phyloP scores from a whole-genome alignment of 2,113 vertebrate genomes.

The Misgurnus mizolepis region DNA sequence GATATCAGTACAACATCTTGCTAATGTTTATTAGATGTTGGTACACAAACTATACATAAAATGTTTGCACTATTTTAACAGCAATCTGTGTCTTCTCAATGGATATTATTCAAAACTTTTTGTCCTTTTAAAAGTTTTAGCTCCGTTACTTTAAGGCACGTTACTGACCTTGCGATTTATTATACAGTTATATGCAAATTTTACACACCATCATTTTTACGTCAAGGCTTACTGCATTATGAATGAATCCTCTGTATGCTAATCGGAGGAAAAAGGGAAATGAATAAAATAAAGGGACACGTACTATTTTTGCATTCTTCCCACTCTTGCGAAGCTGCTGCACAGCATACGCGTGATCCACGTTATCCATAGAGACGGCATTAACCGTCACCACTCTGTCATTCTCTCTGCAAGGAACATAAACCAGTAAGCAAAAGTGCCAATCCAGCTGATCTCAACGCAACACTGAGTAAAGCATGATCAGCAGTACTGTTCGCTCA shows the following conservation, averaged over 20 bases:
- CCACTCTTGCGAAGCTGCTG: conserved; percentile 98
- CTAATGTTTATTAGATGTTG: too few relatives aligned
- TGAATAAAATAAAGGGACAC: conserved; percentile 62
- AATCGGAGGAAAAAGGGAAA: background rate
- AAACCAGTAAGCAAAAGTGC: conserved; percentile 28
- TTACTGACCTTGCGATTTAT: background rate
- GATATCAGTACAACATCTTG: too few relatives aligned
- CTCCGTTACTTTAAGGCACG: background rate
- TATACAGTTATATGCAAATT: background rate
- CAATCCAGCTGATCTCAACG: background rate
- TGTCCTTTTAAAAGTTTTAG: too few relatives aligned
- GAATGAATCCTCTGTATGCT: background rate
- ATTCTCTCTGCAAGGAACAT: conserved; percentile 84
- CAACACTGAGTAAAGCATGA: conserved; percentile 1
- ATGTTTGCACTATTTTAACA: too few relatives aligned
- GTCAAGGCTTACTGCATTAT: background rate
- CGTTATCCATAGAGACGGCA: conserved; percentile 98
- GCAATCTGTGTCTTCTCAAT: too few relatives aligned
- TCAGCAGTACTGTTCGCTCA: conserved; percentile 27
- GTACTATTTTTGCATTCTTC: conserved; percentile 99
- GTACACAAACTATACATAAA: too few relatives aligned
- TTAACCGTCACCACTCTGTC: conserved; percentile 99
- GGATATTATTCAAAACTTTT: too few relatives aligned
- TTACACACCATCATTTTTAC: background rate
- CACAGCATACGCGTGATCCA: conserved; percentile 96